Evolutionary conservation across 1,140 invertebrate genomes (phyloP), one percentile per base, ranked within the genome.

Genomic region (Drosophila carrolli): DNA sequence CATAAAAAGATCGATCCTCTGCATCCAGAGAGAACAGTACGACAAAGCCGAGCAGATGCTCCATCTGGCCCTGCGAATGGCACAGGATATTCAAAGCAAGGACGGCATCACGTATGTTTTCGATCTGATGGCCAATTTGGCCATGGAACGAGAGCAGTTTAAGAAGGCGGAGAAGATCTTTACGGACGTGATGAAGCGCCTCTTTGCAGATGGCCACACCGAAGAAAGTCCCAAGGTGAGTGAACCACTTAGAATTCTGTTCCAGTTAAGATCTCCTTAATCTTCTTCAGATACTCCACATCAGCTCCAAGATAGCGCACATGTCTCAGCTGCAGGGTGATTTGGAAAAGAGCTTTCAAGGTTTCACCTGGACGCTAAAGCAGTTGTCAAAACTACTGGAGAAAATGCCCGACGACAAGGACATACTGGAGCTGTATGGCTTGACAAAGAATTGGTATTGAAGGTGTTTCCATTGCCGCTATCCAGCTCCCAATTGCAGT

Each of bases 121-220:
- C 91, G 97, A 98, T 93, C 83, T 97, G 6, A 95, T 99, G 95
- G 98, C 97, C 6, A 98, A 98, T 93, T 93, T 98, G 48, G 97
- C 97, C 13, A 95, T 97, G 84, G 94, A 96, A 79, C 93, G 93
- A 51, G 95, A 95, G 47, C 94, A 98, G 66, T 95, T 95, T 80
- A 93, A 95, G 72, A 98, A 98, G 93, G 97, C 98, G 7, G 96
- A 98, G 91, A 94, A 94, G 58, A 92, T 99, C 23, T 98, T 97
- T 93, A 93, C 96, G 11, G 94, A 94, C 51, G 96, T 98, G 2
- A 95, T 98, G 93, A 95, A 96, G 92, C 94, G 96, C 76, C 93
- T 97, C 40, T 93, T 97, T 70, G 85, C 94, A 4, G 93, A 94
- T 72, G 97, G 97, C 10, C 93, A 94, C 37, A 79, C 93, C 0